phyloP scores from a whole-genome alignment of 2,113 vertebrate species.

The Dissostichus mawsoni region DNA sequence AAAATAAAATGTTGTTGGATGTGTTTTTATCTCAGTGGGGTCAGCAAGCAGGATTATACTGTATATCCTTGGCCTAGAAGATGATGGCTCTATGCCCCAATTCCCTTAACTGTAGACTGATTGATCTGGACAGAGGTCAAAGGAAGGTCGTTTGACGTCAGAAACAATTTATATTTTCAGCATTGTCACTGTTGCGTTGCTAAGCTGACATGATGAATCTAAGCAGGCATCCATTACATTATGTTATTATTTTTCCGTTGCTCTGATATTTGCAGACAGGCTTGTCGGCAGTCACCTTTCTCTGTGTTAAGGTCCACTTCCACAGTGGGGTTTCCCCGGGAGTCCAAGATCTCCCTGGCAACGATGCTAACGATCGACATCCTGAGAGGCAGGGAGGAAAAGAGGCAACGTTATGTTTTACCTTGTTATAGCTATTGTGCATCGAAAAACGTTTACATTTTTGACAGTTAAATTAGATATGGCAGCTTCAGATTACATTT shows the following conservation, averaged over 20 bases:
- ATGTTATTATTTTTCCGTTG: too few relatives aligned
- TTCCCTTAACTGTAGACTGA: not conserved
- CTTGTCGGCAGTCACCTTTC: conserved; percentile 85
- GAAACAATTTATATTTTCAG: not conserved
- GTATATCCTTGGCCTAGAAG: not conserved
- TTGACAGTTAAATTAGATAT: not conserved
- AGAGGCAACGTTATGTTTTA: not conserved
- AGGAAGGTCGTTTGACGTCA: conserved; percentile 36
- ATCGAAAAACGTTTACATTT: not conserved
- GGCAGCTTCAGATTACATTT: not conserved
- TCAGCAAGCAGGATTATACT: not conserved
- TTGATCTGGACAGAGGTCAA: conserved; percentile 31
- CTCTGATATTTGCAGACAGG: conserved; percentile 18
- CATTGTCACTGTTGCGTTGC: not conserved
- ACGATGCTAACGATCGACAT: conserved; percentile 90
- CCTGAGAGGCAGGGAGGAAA: conserved; percentile 52
- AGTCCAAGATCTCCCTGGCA: conserved; percentile 96
- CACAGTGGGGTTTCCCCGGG: conserved; percentile 94
- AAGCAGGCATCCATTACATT: not conserved
- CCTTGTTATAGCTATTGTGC: not conserved
- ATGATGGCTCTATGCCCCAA: not conserved
- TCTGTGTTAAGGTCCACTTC: conserved; percentile 93
- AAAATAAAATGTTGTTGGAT: too few relatives aligned
- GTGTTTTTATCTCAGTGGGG: not conserved
- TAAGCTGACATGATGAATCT: not conserved